Conservation (phyloP, 2,888 invertebrate species). For the Drosophila rellima region DNA sequence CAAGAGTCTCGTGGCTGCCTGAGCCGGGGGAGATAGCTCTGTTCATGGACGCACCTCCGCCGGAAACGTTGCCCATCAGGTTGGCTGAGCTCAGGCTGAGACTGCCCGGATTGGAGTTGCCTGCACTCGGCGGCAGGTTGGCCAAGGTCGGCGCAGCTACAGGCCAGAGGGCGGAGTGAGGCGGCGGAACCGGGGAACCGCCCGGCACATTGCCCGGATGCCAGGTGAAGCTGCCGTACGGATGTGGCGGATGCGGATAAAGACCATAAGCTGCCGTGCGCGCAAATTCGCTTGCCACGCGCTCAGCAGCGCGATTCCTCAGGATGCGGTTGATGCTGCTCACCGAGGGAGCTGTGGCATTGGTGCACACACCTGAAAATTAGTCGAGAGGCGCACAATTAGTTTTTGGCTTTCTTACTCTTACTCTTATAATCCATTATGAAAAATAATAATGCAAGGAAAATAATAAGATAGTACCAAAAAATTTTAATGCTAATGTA, state of each 20-base stretch:
- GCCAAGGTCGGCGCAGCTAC: slow-evolving; percentile 86
- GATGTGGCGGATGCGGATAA: slow-evolving; percentile 90
- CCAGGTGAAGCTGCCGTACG: slow-evolving; percentile 89
- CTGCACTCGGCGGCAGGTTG: slow-evolving; percentile 87
- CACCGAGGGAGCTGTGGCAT: slow-evolving; percentile 97
- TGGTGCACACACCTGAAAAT: slow-evolving; percentile 95
- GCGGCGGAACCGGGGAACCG: slow-evolving; percentile 66
- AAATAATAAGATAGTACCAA: no score
- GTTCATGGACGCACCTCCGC: slow-evolving; percentile 47
- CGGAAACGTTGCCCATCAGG: slow-evolving; percentile 45
- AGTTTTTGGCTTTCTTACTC: no score
- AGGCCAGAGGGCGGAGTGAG: slow-evolving; percentile 77
- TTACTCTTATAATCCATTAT: no score
- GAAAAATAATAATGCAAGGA: no score
- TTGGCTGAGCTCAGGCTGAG: slow-evolving; percentile 64
- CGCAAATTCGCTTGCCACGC: slow-evolving; percentile 98
- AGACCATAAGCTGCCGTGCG: slow-evolving; percentile 95
- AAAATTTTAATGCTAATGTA: no score
- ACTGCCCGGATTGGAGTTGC: slow-evolving; percentile 44
- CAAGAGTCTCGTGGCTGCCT: slow-evolving; percentile 85
- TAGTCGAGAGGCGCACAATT: slow-evolving; percentile 32
- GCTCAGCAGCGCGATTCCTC: slow-evolving; percentile 97
- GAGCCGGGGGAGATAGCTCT: slow-evolving; percentile 87
- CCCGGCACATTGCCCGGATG: slow-evolving; percentile 83
- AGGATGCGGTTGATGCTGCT: slow-evolving; percentile 98